Conservation (phyloP, 1,140 invertebrate species). For the Stegodyphus dumicola region DNA sequence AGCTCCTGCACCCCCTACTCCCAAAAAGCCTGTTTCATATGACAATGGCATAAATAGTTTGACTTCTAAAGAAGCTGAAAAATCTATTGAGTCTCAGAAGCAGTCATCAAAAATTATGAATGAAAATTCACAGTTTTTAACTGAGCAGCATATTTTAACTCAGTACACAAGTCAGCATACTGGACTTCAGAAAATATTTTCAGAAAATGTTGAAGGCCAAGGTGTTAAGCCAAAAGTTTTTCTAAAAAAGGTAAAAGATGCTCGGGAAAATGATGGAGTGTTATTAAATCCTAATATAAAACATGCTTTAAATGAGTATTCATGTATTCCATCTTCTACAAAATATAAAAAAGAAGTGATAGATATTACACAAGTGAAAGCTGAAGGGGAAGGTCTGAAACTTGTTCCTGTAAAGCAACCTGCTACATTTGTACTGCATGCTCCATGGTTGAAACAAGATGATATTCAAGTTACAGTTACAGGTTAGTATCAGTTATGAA, state of each 20-base stretch:
- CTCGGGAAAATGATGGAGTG: neutral
- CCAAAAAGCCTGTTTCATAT: conserved; percentile 42
- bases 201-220: conserved; percentile 18
- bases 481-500: conserved; percentile 65
- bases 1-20: conserved; percentile 53
- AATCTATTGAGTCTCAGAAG: neutral
- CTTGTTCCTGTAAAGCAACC: conserved; percentile 75
- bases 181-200: conserved; percentile 14
- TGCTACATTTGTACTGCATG: conserved; percentile 74
- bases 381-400: conserved; percentile 77
- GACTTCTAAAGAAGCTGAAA: neutral
- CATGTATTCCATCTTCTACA: neutral
- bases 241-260: conserved; percentile 32
- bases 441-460: conserved; percentile 70
- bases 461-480: conserved; percentile 73
- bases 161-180: neutral
- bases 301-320: conserved; percentile 28
- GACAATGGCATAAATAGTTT: conserved; percentile 6
- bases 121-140: conserved; percentile 1
- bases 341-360: conserved; percentile 51
- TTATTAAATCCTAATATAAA: neutral
- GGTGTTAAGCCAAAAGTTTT: conserved; percentile 47
- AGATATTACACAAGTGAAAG: conserved; percentile 67
- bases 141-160: conserved; percentile 1
- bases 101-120: neutral